These are phyloP conservation scores for Anoura caudifer DNA, from an alignment of 2,113 vertebrate species.

Conservation along the genomic window DNA sequence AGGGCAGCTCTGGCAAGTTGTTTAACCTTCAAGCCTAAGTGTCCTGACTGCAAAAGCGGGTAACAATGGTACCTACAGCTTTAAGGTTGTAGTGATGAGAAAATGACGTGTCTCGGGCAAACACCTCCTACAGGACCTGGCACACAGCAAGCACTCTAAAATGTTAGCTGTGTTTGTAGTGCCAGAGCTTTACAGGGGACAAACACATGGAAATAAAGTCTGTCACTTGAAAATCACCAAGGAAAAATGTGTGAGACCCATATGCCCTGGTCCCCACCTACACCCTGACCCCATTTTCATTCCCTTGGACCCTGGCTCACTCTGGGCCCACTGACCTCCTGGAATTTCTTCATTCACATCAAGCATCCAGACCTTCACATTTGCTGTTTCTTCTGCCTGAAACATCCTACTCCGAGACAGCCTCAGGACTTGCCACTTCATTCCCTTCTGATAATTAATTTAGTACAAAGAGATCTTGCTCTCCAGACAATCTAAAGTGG, in stretches of 20 bases:
- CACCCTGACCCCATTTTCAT: accelerated
- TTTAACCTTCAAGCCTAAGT: slow-evolving; percentile 45
- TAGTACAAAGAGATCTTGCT: background rate
- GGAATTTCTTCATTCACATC: background rate
- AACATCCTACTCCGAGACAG: background rate
- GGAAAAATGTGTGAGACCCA: accelerated
- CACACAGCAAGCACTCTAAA: background rate
- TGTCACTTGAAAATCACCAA: background rate
- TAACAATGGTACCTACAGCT: background rate
- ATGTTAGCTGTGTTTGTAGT: background rate
- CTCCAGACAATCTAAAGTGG: background rate
- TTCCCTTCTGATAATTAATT: background rate
- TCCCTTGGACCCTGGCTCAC: background rate
- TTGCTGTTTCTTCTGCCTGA: background rate
- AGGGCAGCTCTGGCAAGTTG: background rate
- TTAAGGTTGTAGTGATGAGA: background rate
- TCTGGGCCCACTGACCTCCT: background rate
- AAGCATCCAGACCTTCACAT: background rate
- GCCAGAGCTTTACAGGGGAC: background rate
- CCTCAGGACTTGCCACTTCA: accelerated
- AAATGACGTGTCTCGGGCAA: background rate
- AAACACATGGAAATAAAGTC: background rate
- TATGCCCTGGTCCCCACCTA: background rate
- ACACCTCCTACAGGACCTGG: background rate
- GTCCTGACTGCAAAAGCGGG: slow-evolving; percentile 24